Percentiles rank a stretch among this genome's conserved stretches.
Conservation (phyloP, 2,797 vertebrate species). For the Potorous gilbertii region DNA sequence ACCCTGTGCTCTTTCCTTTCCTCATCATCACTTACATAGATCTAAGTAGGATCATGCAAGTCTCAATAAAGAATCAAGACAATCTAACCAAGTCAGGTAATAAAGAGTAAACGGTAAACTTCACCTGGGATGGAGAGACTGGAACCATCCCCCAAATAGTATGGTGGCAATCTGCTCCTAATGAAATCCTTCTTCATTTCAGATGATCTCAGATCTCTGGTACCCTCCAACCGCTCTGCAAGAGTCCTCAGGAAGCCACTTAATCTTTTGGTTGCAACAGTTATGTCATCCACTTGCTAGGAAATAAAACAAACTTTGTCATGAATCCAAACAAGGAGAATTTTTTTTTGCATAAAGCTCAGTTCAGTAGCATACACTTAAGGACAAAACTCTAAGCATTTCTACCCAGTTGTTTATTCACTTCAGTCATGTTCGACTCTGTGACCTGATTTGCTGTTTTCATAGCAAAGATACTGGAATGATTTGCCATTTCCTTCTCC, state of each 20-base stretch:
- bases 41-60: neutral
- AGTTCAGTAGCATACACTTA: neutral
- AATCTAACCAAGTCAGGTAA: neutral
- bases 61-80: neutral
- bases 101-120: neutral
- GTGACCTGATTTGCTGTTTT: neutral
- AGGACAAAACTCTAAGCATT: neutral
- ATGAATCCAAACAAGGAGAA: neutral
- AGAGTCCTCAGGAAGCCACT: slow-evolving; percentile 86
- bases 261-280: slow-evolving; percentile 76
- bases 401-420: neutral
- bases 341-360: no score
- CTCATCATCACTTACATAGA: neutral
- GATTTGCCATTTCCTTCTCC: neutral
- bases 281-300: slow-evolving; percentile 82
- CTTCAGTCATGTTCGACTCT: neutral
- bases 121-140: slow-evolving; percentile 85
- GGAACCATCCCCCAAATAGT: slow-evolving; percentile 60
- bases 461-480: neutral
- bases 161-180: slow-evolving; percentile 89
- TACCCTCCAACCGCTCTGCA: slow-evolving; percentile 86
- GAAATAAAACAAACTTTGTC: slow-evolving; percentile 52
- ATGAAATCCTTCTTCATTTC: slow-evolving; percentile 95
- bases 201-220: slow-evolving; percentile 82
- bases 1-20: neutral